Percentiles rank a stretch among this genome's conserved stretches.
Conservation (phyloP, 1,140 invertebrate genomes). For the Rhagoletis pomonella region DNA sequence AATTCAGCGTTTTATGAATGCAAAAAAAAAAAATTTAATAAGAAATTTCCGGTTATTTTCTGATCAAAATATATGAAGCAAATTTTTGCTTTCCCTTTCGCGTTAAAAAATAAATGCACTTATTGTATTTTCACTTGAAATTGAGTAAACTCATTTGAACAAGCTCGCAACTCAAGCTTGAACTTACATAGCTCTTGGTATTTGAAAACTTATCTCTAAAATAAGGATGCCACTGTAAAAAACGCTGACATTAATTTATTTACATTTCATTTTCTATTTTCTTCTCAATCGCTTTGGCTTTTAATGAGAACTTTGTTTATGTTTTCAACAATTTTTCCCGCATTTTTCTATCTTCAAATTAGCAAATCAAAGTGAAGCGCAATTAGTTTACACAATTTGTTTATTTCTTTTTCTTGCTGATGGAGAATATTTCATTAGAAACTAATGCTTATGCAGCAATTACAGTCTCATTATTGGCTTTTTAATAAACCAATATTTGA, state of each 20-base stretch:
- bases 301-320: conserved; percentile 31
- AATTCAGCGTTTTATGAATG: too few species aligned
- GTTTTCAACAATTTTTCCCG: background rate
- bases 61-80: too few species aligned
- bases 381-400: conserved; percentile 15
- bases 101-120: too few species aligned
- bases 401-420: background rate
- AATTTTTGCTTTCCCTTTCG: too few species aligned
- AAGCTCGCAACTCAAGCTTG: too few species aligned
- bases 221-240: too few species aligned
- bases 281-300: background rate
- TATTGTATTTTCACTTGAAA: too few species aligned
- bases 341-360: background rate
- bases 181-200: too few species aligned
- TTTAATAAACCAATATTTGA: background rate
- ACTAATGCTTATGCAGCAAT: background rate
- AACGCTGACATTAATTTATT: background rate
- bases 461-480: background rate
- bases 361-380: background rate
- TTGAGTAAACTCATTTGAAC: too few species aligned
- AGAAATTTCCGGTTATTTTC: too few species aligned
- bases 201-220: too few species aligned
- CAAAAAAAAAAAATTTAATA: too few species aligned
- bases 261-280: background rate
- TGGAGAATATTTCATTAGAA: background rate